Percentiles rank a stretch among this genome's conserved stretches.
phyloP scores from a whole-genome alignment of 2,797 vertebrate species.

The Lindbergichthys nudifrons region DNA sequence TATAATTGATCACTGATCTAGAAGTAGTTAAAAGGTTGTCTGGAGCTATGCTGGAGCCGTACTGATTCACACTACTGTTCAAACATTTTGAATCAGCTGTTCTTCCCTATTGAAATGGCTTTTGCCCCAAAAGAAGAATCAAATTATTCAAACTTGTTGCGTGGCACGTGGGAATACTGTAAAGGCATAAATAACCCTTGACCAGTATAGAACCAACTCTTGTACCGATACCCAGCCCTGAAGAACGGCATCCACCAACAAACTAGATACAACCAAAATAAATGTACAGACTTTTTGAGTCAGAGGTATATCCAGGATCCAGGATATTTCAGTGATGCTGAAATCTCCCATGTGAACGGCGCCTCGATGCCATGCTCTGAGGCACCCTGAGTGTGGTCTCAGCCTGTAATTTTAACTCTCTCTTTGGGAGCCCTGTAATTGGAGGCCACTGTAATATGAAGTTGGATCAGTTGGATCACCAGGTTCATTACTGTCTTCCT shows the following conservation, averaged over 20 bases:
- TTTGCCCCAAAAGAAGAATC: no score
- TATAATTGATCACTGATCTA: no score
- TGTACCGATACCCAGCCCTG: neutral
- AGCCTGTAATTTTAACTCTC: constrained; percentile 54
- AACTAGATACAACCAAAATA: neutral
- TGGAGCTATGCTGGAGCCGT: no score
- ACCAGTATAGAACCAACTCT: neutral
- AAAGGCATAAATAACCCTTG: no score
- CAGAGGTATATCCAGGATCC: no score
- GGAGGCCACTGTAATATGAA: constrained; percentile 45
- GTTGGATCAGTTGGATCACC: constrained; percentile 32
- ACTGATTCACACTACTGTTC: no score
- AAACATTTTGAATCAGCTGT: no score
- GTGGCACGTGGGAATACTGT: no score
- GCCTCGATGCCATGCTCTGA: constrained; percentile 5
- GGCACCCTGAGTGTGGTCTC: constrained; percentile 23
- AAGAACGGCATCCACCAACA: neutral
- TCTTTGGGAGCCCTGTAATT: constrained; percentile 47
- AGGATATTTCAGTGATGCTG: constrained; percentile 26
- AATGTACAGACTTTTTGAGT: neutral
- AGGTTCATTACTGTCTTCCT: constrained; percentile 74
- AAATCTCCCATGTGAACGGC: constrained; percentile 5
- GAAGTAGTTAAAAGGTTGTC: no score
- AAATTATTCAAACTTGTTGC: no score
- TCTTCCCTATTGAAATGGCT: no score